Base-by-base conservation (phyloP, 2,113 vertebrate genomes). In the Charadrius vociferus region DNA sequence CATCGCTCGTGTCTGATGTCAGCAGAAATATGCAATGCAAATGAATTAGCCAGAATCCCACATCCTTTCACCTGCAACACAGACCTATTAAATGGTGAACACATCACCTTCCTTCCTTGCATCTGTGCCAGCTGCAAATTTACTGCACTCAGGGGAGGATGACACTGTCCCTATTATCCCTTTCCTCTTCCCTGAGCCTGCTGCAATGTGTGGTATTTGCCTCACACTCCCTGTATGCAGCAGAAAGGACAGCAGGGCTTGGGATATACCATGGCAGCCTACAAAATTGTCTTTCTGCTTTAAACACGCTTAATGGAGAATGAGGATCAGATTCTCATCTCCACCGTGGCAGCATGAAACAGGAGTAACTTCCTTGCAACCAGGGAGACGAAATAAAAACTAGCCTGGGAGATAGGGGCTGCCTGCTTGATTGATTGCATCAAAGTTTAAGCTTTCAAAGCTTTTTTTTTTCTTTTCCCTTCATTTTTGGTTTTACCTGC, bases 101-200 rank as follows among this genome's bases (percentile, higher is more conserved):
- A 24, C 9, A 52, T 32, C 8, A 3, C 4, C 4, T 15, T 27
- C 26, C 43, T 79, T 68, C 66, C 15, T 68, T 3, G 1, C 22
- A 9, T 20, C n/a, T 0, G 0, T 30, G 22, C 12, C 2, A 12
- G 24, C 52, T 79, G 12, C 17, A 78, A 50, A 77, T 23, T 43
- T 24, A 34, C 1, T 2, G n/a, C 32, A 20, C 37, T 23, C 30
- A 6, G 1, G 19, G 34, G 10, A 59, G 34, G 8, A 47, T 0
- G 0, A 47, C 26, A 1, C 6, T 9, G 26, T 8, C 59, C 90
- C 55, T 49, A 2, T 24, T 52, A 36, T 3, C 21, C 30, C 7
- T 11, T 80, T 72, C 26, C 61, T 52, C 32, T 61, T 32, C 45
- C 58, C 50, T 14, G 9, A 0, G 17, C 67, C 72, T 47, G 17